A percentile compares a stretch with the other conserved stretches of the same genome.
These are phyloP conservation scores for Halichondria panicea DNA, from an alignment of 37 sponge, comb jelly and placozoan species.

Conservation along the genomic window DNA sequence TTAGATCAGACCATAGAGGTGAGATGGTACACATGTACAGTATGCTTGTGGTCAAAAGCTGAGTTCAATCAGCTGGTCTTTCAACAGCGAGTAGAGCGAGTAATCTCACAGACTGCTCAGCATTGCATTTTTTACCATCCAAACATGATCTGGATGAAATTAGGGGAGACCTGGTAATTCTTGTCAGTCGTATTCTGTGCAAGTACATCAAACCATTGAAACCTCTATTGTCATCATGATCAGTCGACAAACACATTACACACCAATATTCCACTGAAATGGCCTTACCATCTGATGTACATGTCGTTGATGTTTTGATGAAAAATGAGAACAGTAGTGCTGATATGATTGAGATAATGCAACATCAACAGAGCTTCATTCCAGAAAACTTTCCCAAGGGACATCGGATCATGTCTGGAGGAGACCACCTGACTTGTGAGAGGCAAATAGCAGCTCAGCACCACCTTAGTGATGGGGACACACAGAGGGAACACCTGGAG, in stretches of 20 bases:
- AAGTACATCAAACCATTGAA: neutral
- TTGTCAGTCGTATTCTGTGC: too few species aligned
- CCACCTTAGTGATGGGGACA: constrained; percentile 16
- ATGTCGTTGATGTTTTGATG: constrained; percentile 21
- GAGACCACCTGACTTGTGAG: constrained; percentile 7
- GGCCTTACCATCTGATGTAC: constrained; percentile 13
- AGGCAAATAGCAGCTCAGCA: constrained; percentile 13
- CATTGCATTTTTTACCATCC: too few species aligned
- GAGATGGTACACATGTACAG: neutral
- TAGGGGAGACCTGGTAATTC: neutral
- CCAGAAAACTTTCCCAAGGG: neutral
- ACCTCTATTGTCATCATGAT: neutral
- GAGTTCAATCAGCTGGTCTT: neutral
- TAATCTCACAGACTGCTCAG: too few species aligned
- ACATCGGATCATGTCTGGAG: neutral
- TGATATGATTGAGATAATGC: constrained; percentile 29
- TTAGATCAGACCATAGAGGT: neutral
- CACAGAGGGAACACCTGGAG: neutral
- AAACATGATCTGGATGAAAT: too few species aligned
- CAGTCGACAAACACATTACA: neutral
- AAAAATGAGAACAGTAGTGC: constrained; percentile 13
- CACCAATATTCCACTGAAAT: constrained; percentile 21
- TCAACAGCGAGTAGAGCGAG: too few species aligned
- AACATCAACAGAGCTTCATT: neutral
- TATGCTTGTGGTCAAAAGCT: neutral